phyloP scores from a whole-genome alignment of 2,797 vertebrate species.

The Siniperca undulata region DNA sequence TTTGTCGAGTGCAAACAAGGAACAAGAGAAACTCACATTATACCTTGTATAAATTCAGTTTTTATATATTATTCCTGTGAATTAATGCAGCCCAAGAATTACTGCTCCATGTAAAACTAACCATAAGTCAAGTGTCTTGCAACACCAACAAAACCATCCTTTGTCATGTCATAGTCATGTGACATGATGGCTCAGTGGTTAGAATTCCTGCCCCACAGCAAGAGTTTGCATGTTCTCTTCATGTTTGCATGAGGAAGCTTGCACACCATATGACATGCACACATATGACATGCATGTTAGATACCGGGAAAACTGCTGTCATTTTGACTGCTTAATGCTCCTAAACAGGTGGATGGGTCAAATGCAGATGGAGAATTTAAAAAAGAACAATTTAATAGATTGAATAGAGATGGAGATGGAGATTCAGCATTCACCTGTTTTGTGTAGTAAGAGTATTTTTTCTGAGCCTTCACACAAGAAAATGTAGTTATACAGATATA shows the following conservation, averaged over 20 bases:
- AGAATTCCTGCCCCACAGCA: background rate
- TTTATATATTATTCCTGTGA: background rate
- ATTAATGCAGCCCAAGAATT: background rate
- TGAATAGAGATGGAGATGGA: too few species aligned
- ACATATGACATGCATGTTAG: background rate
- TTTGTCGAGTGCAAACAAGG: background rate
- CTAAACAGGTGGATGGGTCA: background rate
- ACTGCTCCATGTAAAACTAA: background rate
- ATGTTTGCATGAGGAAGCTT: constrained; percentile 4
- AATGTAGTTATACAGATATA: too few species aligned
- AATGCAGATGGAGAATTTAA: background rate
- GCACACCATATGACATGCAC: constrained; percentile 4
- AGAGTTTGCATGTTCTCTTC: constrained; percentile 15
- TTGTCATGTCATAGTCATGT: constrained; percentile 4
- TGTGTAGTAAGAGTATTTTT: background rate
- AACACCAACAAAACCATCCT: background rate
- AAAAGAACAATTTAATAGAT: background rate
- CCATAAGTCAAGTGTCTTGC: background rate
- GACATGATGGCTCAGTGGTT: constrained; percentile 11
- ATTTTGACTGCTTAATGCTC: background rate
- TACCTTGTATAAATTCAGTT: background rate
- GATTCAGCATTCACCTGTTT: background rate
- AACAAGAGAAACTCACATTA: background rate
- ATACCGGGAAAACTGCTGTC: background rate
- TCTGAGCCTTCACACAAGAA: background rate